Evolutionary conservation across 2,888 invertebrate species (phyloP), one percentile per base, ranked within the genome.

Genomic region (Coremacera marginata): DNA sequence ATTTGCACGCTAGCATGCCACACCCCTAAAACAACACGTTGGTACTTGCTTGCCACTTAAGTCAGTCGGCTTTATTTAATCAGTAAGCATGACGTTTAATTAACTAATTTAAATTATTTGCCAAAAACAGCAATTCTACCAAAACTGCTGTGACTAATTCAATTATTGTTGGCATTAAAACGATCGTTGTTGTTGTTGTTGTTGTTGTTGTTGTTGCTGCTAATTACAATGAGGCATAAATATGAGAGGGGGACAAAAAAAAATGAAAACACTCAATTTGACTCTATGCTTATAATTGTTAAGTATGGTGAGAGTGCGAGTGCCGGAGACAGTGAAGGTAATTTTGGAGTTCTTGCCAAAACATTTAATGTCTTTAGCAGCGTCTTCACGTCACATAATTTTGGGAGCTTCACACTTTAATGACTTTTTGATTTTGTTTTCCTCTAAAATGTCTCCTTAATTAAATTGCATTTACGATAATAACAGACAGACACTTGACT

Each of bases 341-440:
- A 25, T 25, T 60, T 22, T 27, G 57, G 11, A 44, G 44, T 44
- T 7, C 44, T 44, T 44, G 11, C 11, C 27, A 60, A 60, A 22
- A 11, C 25, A 25, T 14, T 9, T 4, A 34, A 31, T 65, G n/a
- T n/a, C 0, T 22, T 16, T 31, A 27, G 37, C 37, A 37, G 37
- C 19, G 34, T 63, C 34, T 11, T 31, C 63, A 34, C 9, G 63
- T 34, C 22, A 4, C 4, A 37, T 34, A n/a, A 19, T 19, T 37
- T 37, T 27, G 22, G 34, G 14, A 2, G 3, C 14, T 44, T 34
- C 44, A 44, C 11, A 3, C n/a, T 60, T 67, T 44, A 67, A 67
- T 67, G 67, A 37, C 67, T 67, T 67, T 67, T 67, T 67, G 44
- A 67, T 67, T 37, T 44, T n/a, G 67, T 67, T 44, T 3, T 34